Conservation (phyloP, 2,113 vertebrate genomes). For the Cynocephalus volans region DNA sequence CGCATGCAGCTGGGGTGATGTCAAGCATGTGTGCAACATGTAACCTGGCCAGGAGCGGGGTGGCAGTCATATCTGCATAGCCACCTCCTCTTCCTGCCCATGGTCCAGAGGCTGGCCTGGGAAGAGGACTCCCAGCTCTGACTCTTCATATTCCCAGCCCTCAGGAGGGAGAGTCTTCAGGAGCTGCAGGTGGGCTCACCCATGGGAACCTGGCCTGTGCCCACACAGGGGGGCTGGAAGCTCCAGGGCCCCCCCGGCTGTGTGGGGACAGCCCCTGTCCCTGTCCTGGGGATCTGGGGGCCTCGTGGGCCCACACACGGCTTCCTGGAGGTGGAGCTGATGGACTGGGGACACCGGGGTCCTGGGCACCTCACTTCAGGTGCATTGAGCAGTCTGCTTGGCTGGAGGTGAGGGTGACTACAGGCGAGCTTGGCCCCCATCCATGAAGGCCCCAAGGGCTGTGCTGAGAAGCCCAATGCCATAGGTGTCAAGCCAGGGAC, state of each 20-base stretch:
- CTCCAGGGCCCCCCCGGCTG: background rate
- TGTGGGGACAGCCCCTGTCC: background rate
- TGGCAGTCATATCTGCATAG: background rate
- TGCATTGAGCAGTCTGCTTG: background rate
- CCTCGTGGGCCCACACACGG: background rate
- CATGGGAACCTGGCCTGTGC: background rate
- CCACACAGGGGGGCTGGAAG: background rate
- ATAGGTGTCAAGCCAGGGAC: background rate
- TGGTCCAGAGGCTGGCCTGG: background rate
- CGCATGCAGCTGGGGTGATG: accelerated
- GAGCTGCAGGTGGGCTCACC: too few species aligned
- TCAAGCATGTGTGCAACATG: accelerated
- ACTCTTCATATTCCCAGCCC: accelerated
- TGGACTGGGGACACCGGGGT: background rate
- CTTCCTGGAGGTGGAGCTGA: background rate
- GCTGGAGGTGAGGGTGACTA: background rate
- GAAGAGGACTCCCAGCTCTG: background rate
- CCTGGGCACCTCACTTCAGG: background rate
- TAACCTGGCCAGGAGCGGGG: background rate
- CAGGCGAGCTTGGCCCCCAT: too few species aligned
- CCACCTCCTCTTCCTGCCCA: accelerated
- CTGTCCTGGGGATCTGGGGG: background rate
- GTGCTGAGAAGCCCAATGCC: background rate
- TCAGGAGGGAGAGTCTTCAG: accelerated
- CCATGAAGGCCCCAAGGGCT: accelerated